Base-by-base conservation (phyloP, 1,140 invertebrate genomes). In the Hyles euphorbiae region DNA sequence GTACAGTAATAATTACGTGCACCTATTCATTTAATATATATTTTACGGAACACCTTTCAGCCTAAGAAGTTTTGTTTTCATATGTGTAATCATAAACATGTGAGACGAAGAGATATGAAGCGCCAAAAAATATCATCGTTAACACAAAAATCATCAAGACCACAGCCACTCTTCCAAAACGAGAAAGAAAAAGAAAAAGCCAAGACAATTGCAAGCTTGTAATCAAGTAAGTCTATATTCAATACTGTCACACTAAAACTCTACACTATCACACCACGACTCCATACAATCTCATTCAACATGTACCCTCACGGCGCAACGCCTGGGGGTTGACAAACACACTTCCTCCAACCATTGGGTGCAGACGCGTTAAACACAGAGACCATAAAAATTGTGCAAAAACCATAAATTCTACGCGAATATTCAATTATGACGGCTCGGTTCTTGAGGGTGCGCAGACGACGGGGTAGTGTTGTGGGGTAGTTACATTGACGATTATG, bases 291-390 rank as follows among this genome's bases (percentile, higher is more conserved):
- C 22, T 58, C 34, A 49, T 58, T 44, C 58, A 57, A 56, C 40
- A 56, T 48, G 50, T 56, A 58, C 65, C 63, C 72, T 70, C 74
- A 61, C 65, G 69, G 64, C 63, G 63, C 67, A 67, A 45, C 54
- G 71, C 57, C 52, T 53, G 56, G 51, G 72, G 76, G 73, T 64
- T 64, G 73, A 75, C 77, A 76, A 78, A 74, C 72, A 77, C 71
- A 68, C 67, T 72, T 71, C 65, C 72, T 78, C 78, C 78, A 81
- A 85, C 81, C 82, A 78, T 78, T 77, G 60, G 56, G 68, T 63
- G 69, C 79, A 85, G 76, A 78, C 71, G 74, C 79, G 82, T 87
- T 87, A 85, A 85, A 77, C 72, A 78, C 84, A 87, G 82, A 78
- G 72, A 58, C 76, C 72, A 84, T 87, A 83, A 85, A 86, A 83